Conservation (phyloP, 2,113 vertebrate genomes). For the Baryphthengus martii region DNA sequence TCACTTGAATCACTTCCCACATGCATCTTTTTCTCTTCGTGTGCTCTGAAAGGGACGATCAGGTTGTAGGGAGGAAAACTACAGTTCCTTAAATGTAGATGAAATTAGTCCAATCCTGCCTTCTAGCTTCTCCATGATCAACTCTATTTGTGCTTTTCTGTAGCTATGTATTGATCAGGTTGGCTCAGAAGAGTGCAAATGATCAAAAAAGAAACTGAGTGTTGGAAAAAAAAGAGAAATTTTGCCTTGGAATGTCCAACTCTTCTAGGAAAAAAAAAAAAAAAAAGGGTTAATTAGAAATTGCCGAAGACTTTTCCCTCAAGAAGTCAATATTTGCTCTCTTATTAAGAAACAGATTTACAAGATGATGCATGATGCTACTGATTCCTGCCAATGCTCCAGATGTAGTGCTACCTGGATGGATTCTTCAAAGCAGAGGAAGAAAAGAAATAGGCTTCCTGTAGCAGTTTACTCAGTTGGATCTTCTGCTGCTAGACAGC, state of each 20-base stretch:
- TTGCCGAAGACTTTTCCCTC: neutral
- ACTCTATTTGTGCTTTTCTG: neutral
- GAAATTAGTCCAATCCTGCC: neutral
- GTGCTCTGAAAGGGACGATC: fast-evolving
- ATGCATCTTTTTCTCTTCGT: neutral
- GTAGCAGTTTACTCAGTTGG: neutral
- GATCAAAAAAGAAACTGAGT: neutral
- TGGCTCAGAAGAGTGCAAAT: neutral
- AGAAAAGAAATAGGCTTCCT: neutral
- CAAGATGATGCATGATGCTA: neutral
- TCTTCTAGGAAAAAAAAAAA: neutral
- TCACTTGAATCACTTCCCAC: neutral
- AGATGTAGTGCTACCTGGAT: neutral
- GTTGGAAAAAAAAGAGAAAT: neutral
- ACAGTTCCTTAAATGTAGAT: neutral
- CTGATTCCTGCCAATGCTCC: neutral
- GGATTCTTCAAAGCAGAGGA: neutral
- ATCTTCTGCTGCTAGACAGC: neutral
- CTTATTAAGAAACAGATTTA: neutral
- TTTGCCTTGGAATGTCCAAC: neutral
- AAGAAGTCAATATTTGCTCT: neutral
- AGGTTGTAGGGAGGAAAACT: neutral
- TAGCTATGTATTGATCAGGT: neutral
- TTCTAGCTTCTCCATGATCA: neutral
- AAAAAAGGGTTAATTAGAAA: neutral